A percentile compares a stretch with the other conserved stretches of the same genome.
Evolutionary conservation across 2,888 invertebrate genomes (phyloP).

Genomic region (Nasonia oneida): DNA sequence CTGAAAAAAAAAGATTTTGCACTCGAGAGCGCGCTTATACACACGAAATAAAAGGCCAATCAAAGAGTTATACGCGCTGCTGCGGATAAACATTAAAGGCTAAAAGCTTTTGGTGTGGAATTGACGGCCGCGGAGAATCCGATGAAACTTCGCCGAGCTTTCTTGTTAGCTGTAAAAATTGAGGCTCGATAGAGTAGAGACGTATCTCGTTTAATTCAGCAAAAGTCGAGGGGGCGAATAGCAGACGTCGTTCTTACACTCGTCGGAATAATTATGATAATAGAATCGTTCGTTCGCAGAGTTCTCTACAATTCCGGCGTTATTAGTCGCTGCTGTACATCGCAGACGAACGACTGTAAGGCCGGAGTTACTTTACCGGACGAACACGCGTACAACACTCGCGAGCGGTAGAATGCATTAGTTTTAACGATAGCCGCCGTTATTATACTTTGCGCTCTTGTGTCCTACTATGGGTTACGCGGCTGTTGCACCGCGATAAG

Average conservation of each 20-base stretch:
- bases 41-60: neutral
- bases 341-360: neutral
- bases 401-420: conserved; percentile 17
- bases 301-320: neutral
- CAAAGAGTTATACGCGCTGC: neutral
- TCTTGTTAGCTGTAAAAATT: neutral
- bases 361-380: conserved; percentile 14
- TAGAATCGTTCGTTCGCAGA: neutral
- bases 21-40: neutral
- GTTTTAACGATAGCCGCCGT: conserved; percentile 14
- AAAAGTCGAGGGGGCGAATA: neutral
- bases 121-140: neutral
- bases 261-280: conserved; percentile 1
- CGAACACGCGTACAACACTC: neutral
- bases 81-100: conserved; percentile 11
- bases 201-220: neutral
- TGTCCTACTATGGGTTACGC: neutral
- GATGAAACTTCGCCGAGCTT: neutral
- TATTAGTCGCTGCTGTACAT: neutral
- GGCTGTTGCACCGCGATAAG: neutral
- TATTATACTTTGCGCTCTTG: neutral
- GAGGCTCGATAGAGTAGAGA: neutral
- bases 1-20: neutral
- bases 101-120: conserved; percentile 33
- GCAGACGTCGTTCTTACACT: neutral